phyloP scores from a whole-genome alignment of 92 coral and sea anemone genomes.

The Galaxea fascicularis region DNA sequence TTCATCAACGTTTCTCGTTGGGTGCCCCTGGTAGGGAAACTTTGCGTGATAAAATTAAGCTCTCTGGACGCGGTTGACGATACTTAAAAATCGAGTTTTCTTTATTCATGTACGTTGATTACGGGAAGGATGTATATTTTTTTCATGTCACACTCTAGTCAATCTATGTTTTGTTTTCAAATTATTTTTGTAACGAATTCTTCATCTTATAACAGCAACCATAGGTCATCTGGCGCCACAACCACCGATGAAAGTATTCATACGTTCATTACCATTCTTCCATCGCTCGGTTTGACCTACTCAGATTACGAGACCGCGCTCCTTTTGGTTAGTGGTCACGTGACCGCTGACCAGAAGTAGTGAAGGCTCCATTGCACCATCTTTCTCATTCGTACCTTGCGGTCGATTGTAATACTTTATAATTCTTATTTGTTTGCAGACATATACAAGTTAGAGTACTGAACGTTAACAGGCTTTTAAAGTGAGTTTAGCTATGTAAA shows the following conservation, averaged over 20 bases:
- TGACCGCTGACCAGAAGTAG: slow-evolving; percentile 22
- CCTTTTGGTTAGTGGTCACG: slow-evolving; percentile 24
- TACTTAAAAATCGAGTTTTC: too few relatives aligned
- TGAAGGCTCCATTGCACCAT: background rate
- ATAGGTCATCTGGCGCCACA: slow-evolving; percentile 81
- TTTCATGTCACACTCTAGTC: too few relatives aligned
- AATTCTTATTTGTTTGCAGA: slow-evolving; percentile 89
- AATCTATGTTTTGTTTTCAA: background rate
- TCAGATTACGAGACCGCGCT: background rate
- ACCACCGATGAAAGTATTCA: slow-evolving; percentile 65
- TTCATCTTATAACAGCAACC: slow-evolving; percentile 31
- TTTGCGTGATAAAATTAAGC: too few relatives aligned
- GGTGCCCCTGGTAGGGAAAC: too few relatives aligned
- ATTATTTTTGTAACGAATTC: background rate
- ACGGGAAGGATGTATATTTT: too few relatives aligned
- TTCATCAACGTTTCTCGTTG: too few relatives aligned
- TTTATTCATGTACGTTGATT: too few relatives aligned
- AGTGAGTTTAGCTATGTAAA: slow-evolving; percentile 66
- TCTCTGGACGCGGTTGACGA: too few relatives aligned
- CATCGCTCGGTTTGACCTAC: slow-evolving; percentile 35
- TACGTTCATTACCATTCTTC: slow-evolving; percentile 46
- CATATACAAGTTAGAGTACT: slow-evolving; percentile 89
- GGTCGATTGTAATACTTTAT: slow-evolving; percentile 51
- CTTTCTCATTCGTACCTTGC: background rate
- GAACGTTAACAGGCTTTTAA: slow-evolving; percentile 77